Percentiles rank a stretch among this genome's conserved stretches.
These are phyloP conservation scores for Herminia tarsipennalis DNA, from an alignment of 2,888 invertebrate genomes.

Conservation along the genomic window DNA sequence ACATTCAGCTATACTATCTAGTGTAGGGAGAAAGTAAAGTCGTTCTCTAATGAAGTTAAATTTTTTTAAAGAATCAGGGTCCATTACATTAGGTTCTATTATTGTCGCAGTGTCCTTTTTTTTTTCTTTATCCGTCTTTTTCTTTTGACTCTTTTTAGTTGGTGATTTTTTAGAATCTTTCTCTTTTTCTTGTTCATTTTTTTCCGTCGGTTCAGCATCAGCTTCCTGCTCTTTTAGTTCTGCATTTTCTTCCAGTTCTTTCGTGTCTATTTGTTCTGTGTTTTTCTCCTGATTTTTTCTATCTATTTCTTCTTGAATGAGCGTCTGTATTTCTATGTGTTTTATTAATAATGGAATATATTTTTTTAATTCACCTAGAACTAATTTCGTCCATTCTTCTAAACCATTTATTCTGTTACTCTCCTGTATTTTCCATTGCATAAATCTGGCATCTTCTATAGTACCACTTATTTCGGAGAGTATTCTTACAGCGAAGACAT, in stretches of 20 bases:
- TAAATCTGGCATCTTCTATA: constrained; percentile 68
- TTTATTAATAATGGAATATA: constrained; percentile 55
- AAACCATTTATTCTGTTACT: constrained; percentile 60
- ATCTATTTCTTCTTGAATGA: no score
- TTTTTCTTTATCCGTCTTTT: no score
- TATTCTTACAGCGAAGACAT: constrained; percentile 60
- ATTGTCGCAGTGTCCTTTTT: no score
- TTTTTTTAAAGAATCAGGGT: constrained; percentile 28
- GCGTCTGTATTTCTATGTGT: constrained; percentile 26
- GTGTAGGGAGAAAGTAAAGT: constrained; percentile 58
- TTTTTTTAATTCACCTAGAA: constrained; percentile 39
- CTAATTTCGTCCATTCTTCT: constrained; percentile 64
- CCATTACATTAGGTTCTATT: constrained; percentile 1
- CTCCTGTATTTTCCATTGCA: constrained; percentile 70
- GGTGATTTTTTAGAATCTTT: neutral
- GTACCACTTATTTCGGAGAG: constrained; percentile 71
- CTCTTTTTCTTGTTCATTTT: constrained; percentile 7
- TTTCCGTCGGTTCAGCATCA: neutral
- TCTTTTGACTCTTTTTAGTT: no score
- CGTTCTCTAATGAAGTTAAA: constrained; percentile 40
- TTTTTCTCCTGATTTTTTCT: constrained; percentile 14
- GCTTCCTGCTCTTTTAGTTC: neutral
- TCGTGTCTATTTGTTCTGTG: no score
- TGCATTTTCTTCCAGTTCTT: neutral
- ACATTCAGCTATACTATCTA: constrained; percentile 61